A percentile compares a stretch with the other conserved stretches of the same genome.
Conservation (phyloP, 1,140 invertebrate species). For the Asbolus verrucosus region DNA sequence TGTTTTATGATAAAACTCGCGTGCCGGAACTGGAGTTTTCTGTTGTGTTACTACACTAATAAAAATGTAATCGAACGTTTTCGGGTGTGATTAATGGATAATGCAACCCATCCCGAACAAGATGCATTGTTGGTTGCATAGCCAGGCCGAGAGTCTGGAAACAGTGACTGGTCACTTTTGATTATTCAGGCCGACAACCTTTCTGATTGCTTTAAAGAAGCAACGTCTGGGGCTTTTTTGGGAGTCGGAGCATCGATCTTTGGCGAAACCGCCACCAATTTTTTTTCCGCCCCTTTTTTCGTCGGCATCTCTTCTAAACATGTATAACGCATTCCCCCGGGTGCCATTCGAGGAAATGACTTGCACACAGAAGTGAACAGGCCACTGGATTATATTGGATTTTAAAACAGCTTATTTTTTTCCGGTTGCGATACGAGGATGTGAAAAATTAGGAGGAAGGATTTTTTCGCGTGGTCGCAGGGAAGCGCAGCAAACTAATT, state of each 20-base stretch:
- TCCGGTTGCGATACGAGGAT: neutral
- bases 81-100: neutral
- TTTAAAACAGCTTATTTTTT: conserved; percentile 32
- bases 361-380: neutral
- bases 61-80: neutral
- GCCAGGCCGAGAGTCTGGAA: neutral
- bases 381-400: conserved; percentile 35
- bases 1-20: no score
- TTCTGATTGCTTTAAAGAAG: conserved; percentile 26
- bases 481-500: neutral
- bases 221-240: no score
- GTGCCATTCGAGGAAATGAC: conserved; percentile 17
- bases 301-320: neutral
- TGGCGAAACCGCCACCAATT: neutral
- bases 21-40: no score
- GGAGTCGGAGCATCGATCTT: neutral
- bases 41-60: neutral
- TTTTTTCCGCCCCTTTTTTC: neutral
- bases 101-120: no score
- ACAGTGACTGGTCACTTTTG: neutral
- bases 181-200: neutral
- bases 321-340: neutral
- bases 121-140: no score
- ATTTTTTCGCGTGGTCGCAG: neutral
- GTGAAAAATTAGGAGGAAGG: neutral